Base-by-base conservation (phyloP, 30 jellyfish, hydroid and myxozoan genomes). In the Chironex yamaguchii region DNA sequence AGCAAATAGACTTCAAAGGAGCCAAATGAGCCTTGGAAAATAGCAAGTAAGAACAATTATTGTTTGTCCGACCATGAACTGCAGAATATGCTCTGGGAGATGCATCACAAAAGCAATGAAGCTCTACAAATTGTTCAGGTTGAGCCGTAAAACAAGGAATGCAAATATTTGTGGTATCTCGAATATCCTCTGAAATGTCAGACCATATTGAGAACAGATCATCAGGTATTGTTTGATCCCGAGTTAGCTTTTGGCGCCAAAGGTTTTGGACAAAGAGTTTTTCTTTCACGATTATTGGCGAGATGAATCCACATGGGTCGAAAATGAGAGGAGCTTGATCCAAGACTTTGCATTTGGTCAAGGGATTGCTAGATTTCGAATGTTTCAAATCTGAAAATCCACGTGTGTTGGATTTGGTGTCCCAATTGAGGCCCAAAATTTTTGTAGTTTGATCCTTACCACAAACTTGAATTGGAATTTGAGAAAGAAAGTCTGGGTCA, bases 351-450 rank as follows among this genome's bases (percentile, higher is more conserved):
- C 89, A 34, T 79, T 62, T 79, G 13, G 89, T 79, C 35, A 49
- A 26, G 21, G 34, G 48, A 20, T 1, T 51, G 12, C 24, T 52
- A 22, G 21, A 6, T 23, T 26, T 12, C 14, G 34, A n/a, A 83
- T 23, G 23, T 79, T 62, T 62, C 49, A 12, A 30, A 4, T 17
- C 25, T 4, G 90, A 29, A 6, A 79, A 29, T n/a, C 29, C 22
- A 22, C 58, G 34, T 29, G 24, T 29, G 30, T 79, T 87, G 29
- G 25, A 31, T 23, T 2, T 27, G 24, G 90, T 52, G 75, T 52
- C 29, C 90, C 90, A 79, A 21, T 23, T 27, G 6, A 79, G 25
- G 13, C 90, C 90, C 3, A 79, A 87, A 13, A 79, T 87, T 31
- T 79, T 53, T 17, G 69, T 24, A 20, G 21, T 4, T 20, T n/a